A percentile compares a stretch with the other conserved stretches of the same genome.
Evolutionary conservation across 2,888 invertebrate species (phyloP).

Genomic region (Drosophila kambysellisi): DNA sequence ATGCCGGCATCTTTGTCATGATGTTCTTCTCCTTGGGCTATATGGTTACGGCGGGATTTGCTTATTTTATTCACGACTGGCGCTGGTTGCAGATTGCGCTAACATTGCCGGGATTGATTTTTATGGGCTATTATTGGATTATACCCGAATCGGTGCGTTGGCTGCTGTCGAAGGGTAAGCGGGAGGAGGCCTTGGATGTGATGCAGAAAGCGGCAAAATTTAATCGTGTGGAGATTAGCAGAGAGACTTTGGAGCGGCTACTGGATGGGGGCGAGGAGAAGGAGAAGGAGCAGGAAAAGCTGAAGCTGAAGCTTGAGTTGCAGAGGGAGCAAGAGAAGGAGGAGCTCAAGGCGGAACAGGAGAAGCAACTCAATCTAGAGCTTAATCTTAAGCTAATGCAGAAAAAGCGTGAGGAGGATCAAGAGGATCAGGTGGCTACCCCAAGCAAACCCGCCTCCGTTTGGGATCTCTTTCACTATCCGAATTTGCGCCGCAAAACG

Average conservation of each 20-base stretch:
- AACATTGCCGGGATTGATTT: constrained; percentile 89
- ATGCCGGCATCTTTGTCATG: constrained; percentile 90
- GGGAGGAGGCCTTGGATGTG: constrained; percentile 87
- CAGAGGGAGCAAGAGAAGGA: constrained; percentile 13
- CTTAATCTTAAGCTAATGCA: neutral
- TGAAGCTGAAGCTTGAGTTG: constrained; percentile 22
- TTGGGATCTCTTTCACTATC: constrained; percentile 88
- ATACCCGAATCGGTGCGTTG: constrained; percentile 91
- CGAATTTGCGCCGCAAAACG: constrained; percentile 88
- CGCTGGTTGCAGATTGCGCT: constrained; percentile 89
- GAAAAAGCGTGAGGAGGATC: neutral
- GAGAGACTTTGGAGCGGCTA: constrained; percentile 86
- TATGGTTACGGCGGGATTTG: constrained; percentile 89
- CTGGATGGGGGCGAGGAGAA: constrained; percentile 83
- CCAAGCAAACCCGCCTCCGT: constrained; percentile 83
- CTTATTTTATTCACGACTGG: constrained; percentile 89
- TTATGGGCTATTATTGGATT: constrained; percentile 90
- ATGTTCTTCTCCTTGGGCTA: constrained; percentile 91
- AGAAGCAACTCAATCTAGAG: neutral
- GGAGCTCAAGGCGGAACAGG: constrained; percentile 5
- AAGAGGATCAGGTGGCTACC: neutral
- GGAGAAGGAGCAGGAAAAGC: constrained; percentile 10
- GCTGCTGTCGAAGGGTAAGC: constrained; percentile 88
- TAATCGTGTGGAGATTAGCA: constrained; percentile 87
- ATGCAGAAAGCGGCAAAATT: constrained; percentile 88